These are phyloP conservation scores for Hydrozoanthus tunicans DNA, from an alignment of 64 coral and sea anemone species.

Conservation along the genomic window DNA sequence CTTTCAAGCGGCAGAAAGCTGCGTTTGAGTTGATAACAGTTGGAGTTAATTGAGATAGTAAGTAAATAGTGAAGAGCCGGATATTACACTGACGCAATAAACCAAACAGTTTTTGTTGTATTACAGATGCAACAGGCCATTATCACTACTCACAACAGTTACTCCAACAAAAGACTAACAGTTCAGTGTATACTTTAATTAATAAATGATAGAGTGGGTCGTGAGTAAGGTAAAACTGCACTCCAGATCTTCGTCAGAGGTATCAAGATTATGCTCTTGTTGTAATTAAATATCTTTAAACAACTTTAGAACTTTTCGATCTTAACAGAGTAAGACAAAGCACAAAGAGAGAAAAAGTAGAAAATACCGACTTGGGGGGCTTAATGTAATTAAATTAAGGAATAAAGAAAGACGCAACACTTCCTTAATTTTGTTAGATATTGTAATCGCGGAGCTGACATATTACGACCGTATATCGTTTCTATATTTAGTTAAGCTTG, in stretches of 20 bases:
- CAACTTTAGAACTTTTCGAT: too few relatives aligned
- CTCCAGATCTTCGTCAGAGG: too few relatives aligned
- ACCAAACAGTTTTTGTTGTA: conserved; percentile 4
- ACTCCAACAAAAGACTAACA: background rate
- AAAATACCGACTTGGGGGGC: background rate
- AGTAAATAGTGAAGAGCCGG: conserved; percentile 11
- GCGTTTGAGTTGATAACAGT: background rate
- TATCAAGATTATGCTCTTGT: too few relatives aligned
- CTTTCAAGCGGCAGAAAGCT: background rate
- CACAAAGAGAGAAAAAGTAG: background rate
- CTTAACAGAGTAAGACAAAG: too few relatives aligned
- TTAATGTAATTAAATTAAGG: conserved; percentile 4
- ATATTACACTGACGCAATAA: background rate
- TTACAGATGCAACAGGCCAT: conserved; percentile 1
- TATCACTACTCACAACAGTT: conserved; percentile 1
- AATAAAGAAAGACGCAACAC: background rate
- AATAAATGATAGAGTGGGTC: too few relatives aligned
- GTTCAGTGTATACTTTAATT: background rate
- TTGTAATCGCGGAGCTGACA: background rate
- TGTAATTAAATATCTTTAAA: too few relatives aligned
- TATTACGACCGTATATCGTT: background rate
- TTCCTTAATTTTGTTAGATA: conserved; percentile 4
- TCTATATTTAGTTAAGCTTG: background rate
- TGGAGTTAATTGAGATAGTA: conserved; percentile 25
- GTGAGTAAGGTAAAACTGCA: too few relatives aligned